Conservation (phyloP, 1,140 invertebrate genomes). For the Trichonephila clavata region DNA sequence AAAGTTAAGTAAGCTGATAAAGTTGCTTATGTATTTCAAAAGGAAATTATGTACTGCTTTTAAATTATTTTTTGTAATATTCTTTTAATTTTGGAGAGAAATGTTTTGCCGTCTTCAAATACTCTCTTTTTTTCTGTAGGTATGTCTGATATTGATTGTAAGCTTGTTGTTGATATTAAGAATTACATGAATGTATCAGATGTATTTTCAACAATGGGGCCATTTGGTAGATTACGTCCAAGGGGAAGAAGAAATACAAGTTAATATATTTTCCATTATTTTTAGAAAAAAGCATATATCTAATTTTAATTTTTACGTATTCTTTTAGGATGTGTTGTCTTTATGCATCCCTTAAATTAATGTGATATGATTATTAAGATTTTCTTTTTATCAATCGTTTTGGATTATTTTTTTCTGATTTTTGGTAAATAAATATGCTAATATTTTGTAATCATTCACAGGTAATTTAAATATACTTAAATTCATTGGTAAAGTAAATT, state of each 20-base stretch:
- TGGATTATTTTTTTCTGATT: no score
- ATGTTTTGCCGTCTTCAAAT: not conserved
- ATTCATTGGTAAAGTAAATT: no score
- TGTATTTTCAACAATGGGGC: slow-evolving; percentile 52
- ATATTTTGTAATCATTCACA: no score
- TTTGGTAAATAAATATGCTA: no score
- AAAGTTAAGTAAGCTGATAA: no score
- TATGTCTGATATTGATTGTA: slow-evolving; percentile 69
- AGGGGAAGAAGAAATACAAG: slow-evolving; percentile 56
- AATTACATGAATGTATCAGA: slow-evolving; percentile 67
- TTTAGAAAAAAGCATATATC: no score
- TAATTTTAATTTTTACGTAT: not conserved
- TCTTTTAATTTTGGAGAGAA: no score
- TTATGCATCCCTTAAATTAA: not conserved
- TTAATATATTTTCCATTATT: not conserved
- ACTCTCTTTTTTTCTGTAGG: slow-evolving; percentile 41
- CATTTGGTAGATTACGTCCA: slow-evolving; percentile 58
- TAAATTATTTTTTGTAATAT: no score
- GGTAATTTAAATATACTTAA: no score
- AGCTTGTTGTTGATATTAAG: slow-evolving; percentile 52
- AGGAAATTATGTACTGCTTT: no score
- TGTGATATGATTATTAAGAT: not conserved
- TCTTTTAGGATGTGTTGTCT: not conserved
- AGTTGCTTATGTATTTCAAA: no score
- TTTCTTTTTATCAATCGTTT: not conserved